phyloP scores from a whole-genome alignment of 2,797 vertebrate genomes.

The Anolis apletophallus region DNA sequence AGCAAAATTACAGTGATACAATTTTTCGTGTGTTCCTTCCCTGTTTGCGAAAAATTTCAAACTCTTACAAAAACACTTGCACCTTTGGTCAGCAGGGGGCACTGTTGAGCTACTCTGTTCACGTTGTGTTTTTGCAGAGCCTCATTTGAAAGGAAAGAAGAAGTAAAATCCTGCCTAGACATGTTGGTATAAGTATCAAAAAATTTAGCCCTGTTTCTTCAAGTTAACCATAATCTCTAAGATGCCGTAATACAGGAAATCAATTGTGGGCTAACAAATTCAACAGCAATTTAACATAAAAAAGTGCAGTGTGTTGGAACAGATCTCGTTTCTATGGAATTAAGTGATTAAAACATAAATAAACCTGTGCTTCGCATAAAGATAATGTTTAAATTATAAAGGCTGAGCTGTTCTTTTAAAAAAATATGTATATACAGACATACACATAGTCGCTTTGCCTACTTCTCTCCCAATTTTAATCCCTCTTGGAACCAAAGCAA shows the following conservation, averaged over 20 bases:
- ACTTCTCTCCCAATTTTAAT: not conserved
- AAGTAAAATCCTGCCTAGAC: slow-evolving; percentile 61
- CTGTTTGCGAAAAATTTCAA: not conserved
- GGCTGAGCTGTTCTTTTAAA: not conserved
- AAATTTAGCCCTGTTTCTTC: slow-evolving; percentile 81
- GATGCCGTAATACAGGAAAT: slow-evolving; percentile 83
- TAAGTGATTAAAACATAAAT: slow-evolving; percentile 58
- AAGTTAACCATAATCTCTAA: slow-evolving; percentile 77
- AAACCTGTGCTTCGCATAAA: slow-evolving; percentile 41
- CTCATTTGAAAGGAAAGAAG: slow-evolving; percentile 54
- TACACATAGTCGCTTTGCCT: not conserved
- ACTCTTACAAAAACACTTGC: not conserved
- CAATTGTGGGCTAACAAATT: slow-evolving; percentile 83
- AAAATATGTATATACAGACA: too few relatives aligned
- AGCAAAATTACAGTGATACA: too few relatives aligned
- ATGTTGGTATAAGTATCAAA: slow-evolving; percentile 69
- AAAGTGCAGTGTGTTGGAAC: slow-evolving; percentile 74
- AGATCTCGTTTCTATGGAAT: slow-evolving; percentile 72
- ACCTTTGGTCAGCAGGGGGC: slow-evolving; percentile 87
- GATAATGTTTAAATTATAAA: slow-evolving; percentile 45
- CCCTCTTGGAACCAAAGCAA: not conserved
- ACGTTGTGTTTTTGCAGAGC: not conserved
- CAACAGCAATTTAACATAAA: slow-evolving; percentile 81
- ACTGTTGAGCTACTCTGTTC: slow-evolving; percentile 87
- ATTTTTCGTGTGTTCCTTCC: not conserved